Evolutionary conservation across 2,888 invertebrate genomes (phyloP).

Genomic region (Heteropelma amictum): DNA sequence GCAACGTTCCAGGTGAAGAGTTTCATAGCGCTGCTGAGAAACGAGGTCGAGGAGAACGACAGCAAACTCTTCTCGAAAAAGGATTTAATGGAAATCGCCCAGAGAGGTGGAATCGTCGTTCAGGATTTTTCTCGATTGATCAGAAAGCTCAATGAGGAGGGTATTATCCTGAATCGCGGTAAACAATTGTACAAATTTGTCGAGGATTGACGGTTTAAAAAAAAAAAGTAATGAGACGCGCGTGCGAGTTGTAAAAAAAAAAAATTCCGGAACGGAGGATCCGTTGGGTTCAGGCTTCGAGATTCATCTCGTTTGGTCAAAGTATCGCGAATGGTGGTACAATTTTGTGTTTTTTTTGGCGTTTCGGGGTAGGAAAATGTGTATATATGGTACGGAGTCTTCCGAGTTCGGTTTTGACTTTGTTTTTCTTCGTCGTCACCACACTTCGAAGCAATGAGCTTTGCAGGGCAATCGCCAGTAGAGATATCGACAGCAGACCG

Average conservation of each 20-base stretch:
- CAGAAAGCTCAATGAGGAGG: slow-evolving; percentile 89
- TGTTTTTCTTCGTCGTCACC: slow-evolving; percentile 32
- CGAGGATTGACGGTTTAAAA: slow-evolving; percentile 69
- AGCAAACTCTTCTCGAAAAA: slow-evolving; percentile 86
- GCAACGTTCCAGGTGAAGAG: slow-evolving; percentile 84
- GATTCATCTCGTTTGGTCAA: too few species aligned
- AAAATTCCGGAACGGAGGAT: too few species aligned
- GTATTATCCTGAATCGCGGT: slow-evolving; percentile 90
- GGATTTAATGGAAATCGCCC: slow-evolving; percentile 87
- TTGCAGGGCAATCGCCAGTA: slow-evolving; percentile 65
- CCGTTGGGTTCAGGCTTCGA: too few species aligned
- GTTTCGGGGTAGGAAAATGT: not conserved
- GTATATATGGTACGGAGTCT: not conserved
- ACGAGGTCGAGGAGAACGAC: slow-evolving; percentile 82
- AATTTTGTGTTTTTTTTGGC: too few species aligned
- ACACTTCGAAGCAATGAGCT: slow-evolving; percentile 66
- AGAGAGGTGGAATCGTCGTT: slow-evolving; percentile 82
- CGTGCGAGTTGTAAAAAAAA: not conserved
- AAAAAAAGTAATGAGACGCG: not conserved
- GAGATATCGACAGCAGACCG: slow-evolving; percentile 62
- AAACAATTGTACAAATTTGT: slow-evolving; percentile 85
- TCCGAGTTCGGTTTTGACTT: not conserved
- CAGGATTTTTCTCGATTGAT: slow-evolving; percentile 86
- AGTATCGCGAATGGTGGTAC: too few species aligned
- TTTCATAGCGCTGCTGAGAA: slow-evolving; percentile 85